These are phyloP conservation scores for Zaprionus davidi DNA, from an alignment of 1,140 invertebrate species.

Conservation along the genomic window DNA sequence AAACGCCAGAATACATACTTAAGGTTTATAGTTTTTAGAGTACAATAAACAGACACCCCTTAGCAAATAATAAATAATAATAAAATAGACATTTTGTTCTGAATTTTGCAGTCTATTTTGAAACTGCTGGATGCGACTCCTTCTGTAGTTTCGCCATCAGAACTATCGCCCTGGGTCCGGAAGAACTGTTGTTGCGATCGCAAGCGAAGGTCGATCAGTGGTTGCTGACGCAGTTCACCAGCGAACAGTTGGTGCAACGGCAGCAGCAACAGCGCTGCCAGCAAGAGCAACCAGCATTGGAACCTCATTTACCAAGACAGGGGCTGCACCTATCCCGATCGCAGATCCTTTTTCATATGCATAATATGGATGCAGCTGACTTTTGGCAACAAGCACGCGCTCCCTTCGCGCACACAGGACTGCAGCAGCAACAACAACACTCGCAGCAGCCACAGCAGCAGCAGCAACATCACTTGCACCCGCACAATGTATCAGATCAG, in stretches of 20 bases:
- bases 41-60: no score
- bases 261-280: not conserved
- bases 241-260: slow-evolving; percentile 86
- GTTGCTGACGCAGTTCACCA: slow-evolving; percentile 87
- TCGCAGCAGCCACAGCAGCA: slow-evolving; percentile 69
- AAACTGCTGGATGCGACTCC: not conserved
- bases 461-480: slow-evolving; percentile 60
- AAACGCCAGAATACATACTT: no score
- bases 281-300: not conserved
- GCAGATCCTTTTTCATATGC: slow-evolving; percentile 36
- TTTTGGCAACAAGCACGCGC: slow-evolving; percentile 89
- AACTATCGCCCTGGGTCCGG: slow-evolving; percentile 40
- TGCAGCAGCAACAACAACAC: slow-evolving; percentile 70
- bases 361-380: slow-evolving; percentile 87
- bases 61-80: no score
- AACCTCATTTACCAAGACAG: not conserved
- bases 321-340: not conserved
- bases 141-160: not conserved
- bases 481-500: slow-evolving; percentile 15
- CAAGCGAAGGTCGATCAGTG: slow-evolving; percentile 75
- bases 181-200: slow-evolving; percentile 24
- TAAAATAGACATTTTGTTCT: not conserved
- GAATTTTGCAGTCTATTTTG: not conserved
- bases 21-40: no score
- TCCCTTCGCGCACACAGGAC: slow-evolving; percentile 83